Evolutionary conservation across 2,888 invertebrate genomes (phyloP).

Genomic region (Lumbricus terrestris): DNA sequence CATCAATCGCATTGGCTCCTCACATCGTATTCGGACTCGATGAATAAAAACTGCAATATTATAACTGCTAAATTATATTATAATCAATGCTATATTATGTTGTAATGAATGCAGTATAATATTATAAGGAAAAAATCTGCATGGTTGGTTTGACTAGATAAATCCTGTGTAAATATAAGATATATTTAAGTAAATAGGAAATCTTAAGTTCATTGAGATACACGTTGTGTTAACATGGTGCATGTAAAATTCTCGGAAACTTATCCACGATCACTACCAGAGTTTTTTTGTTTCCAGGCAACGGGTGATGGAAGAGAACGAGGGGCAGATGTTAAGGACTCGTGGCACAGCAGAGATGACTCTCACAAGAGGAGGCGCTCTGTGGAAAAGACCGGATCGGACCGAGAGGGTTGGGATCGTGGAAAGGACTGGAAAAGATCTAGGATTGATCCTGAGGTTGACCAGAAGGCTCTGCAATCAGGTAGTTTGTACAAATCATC

Average conservation of each 20-base stretch:
- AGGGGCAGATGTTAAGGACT: not conserved
- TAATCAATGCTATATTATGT: too few relatives aligned
- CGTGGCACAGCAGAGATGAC: not conserved
- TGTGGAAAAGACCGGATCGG: not conserved
- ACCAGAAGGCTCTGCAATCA: not conserved
- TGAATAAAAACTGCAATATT: too few relatives aligned
- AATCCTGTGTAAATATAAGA: not conserved
- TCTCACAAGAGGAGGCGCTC: not conserved
- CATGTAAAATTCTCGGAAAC: not conserved
- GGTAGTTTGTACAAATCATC: not conserved
- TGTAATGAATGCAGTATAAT: too few relatives aligned
- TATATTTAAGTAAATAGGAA: not conserved
- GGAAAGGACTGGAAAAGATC: constrained; percentile 12
- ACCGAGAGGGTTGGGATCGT: not conserved
- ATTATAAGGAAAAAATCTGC: too few relatives aligned
- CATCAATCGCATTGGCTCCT: too few relatives aligned
- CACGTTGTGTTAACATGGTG: not conserved
- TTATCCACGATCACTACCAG: not conserved
- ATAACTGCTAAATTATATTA: too few relatives aligned
- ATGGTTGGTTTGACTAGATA: not conserved
- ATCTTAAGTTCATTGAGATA: not conserved
- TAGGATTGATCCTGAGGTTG: not conserved
- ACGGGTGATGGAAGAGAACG: not conserved
- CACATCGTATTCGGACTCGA: too few relatives aligned
- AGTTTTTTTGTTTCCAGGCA: not conserved